phyloP scores from a whole-genome alignment of 2,113 vertebrate genomes.

The Terrapene triunguis region DNA sequence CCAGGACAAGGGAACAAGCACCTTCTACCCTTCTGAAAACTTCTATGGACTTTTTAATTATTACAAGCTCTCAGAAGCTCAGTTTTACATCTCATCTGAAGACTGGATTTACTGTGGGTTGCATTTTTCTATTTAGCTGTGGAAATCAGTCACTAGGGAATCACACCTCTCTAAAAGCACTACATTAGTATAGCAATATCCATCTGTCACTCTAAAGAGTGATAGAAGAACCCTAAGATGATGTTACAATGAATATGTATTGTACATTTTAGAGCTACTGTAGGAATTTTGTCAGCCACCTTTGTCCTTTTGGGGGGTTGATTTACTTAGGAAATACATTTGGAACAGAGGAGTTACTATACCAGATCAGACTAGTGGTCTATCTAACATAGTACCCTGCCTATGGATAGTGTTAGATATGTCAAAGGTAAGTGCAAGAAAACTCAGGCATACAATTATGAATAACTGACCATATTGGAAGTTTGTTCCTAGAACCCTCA shows the following conservation, averaged over 20 bases:
- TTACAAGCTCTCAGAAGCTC: background rate
- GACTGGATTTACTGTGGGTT: constrained; percentile 36
- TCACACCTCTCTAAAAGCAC: constrained; percentile 29
- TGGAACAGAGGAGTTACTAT: background rate
- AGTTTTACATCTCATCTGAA: constrained; percentile 31
- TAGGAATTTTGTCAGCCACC: background rate
- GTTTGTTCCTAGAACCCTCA: background rate
- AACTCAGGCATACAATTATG: background rate
- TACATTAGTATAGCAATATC: constrained; percentile 5
- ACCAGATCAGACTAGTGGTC: background rate
- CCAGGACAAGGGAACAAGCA: background rate
- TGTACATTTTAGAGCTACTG: background rate
- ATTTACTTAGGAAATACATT: constrained; percentile 8
- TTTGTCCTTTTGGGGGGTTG: background rate
- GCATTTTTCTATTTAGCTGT: constrained; percentile 52
- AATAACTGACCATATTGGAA: background rate
- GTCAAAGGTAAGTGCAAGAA: background rate
- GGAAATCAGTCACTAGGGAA: constrained; percentile 46
- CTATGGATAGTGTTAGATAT: fast-evolving
- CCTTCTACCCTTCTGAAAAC: background rate
- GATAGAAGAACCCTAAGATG: background rate
- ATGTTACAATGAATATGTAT: background rate
- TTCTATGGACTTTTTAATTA: constrained; percentile 14
- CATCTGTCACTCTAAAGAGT: background rate
- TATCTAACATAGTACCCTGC: background rate